Conservation (phyloP, 2,888 invertebrate genomes). For the Sminthurinus aureus region DNA sequence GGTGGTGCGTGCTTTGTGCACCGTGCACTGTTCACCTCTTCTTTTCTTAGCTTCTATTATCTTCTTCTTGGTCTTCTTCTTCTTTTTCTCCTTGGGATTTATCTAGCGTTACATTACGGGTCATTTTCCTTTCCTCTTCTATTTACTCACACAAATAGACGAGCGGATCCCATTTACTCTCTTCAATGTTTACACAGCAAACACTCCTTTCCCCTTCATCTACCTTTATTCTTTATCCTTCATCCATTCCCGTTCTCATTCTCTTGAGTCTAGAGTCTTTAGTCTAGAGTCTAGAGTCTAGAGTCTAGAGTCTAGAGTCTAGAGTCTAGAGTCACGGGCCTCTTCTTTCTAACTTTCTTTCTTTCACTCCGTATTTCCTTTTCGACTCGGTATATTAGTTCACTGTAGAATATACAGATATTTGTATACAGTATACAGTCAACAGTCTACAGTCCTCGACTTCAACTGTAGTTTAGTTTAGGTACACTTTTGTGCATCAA, state of each 20-base stretch:
- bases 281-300: background rate
- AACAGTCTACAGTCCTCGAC: no score
- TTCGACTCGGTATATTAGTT: background rate
- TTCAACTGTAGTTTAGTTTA: no score
- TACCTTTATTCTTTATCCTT: background rate
- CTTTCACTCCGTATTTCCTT: background rate
- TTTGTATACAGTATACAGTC: no score
- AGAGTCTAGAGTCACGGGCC: no score
- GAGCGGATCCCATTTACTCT: constrained; percentile 5
- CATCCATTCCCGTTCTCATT: background rate
- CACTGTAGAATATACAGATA: no score
- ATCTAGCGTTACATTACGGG: constrained; percentile 29
- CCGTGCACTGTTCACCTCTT: no score
- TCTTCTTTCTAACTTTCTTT: constrained; percentile 8
- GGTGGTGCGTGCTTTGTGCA: no score
- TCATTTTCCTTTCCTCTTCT: constrained; percentile 19
- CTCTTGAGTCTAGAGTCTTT: background rate
- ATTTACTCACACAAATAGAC: background rate
- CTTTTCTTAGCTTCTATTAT: background rate
- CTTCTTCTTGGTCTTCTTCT: background rate
- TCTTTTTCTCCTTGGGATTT: background rate
- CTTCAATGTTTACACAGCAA: constrained; percentile 8
- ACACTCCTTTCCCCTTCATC: constrained; percentile 14
- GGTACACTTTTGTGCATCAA: no score
- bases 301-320: no score